These are phyloP conservation scores for Megatriorchis doriae DNA, from an alignment of 2,113 vertebrate species.

Conservation along the genomic window DNA sequence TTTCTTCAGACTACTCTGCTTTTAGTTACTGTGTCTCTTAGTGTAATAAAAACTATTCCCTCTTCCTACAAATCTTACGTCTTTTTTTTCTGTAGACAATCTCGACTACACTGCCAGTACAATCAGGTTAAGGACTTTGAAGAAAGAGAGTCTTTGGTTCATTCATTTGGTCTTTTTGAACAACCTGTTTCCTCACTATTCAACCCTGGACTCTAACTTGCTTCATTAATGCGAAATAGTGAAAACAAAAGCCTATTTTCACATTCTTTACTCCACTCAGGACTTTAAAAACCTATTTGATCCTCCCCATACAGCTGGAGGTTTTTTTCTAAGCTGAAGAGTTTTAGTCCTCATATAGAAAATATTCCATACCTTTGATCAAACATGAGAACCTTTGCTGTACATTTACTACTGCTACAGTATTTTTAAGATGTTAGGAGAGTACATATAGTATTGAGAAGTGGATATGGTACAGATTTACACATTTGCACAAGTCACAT, in stretches of 20 bases:
- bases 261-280: not conserved
- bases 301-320: not conserved
- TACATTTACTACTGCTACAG: not conserved
- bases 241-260: not conserved
- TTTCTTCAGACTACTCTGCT: not conserved
- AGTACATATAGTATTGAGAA: not conserved
- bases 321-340: not conserved
- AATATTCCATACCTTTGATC: not conserved
- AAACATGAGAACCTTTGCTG: not conserved
- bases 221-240: not conserved
- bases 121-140: not conserved
- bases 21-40: not conserved
- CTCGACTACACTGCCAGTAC: not conserved
- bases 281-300: not conserved
- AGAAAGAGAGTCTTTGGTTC: not conserved
- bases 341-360: not conserved
- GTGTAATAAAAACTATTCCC: not conserved
- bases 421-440: not conserved
- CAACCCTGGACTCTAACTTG: not conserved
- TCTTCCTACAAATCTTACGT: not conserved
- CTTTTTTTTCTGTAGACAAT: not conserved
- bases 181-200: not conserved
- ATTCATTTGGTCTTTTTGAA: not conserved
- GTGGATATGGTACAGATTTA: not conserved
- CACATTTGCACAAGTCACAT: not conserved